phyloP scores from a whole-genome alignment of 1,140 invertebrate species.

The Aporrectodea caliginosa region DNA sequence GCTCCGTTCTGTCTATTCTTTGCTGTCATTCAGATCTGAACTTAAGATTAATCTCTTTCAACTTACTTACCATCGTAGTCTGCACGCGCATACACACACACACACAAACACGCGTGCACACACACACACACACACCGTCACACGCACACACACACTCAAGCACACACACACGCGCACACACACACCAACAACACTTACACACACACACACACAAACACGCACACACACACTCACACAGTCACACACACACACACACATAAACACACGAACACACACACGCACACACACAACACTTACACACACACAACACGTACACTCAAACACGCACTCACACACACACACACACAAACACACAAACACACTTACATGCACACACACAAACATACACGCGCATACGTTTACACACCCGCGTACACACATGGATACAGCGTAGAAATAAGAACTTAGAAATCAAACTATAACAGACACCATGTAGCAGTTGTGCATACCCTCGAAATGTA shows the following conservation, averaged over 20 bases:
- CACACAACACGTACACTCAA: not conserved
- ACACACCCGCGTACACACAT: too few relatives aligned
- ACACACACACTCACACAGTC: too few relatives aligned
- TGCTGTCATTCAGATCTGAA: too few relatives aligned
- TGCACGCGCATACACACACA: not conserved
- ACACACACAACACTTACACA: not conserved
- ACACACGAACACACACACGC: not conserved
- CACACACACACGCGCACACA: not conserved
- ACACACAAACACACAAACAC: not conserved
- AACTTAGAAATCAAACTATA: too few relatives aligned
- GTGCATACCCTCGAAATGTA: not conserved
- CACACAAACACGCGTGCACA: not conserved
- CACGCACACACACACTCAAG: not conserved
- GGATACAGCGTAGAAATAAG: too few relatives aligned
- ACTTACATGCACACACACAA: not conserved
- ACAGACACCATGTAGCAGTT: too few relatives aligned
- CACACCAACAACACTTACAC: not conserved
- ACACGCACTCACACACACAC: not conserved
- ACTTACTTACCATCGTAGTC: too few relatives aligned
- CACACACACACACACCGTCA: not conserved
- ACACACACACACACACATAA: too few relatives aligned
- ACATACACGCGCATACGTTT: not conserved
- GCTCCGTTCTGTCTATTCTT: too few relatives aligned
- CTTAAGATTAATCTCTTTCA: too few relatives aligned
- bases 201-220: not conserved